phyloP scores from a whole-genome alignment of 2,113 vertebrate genomes.

The Takifugu bimaculatus region DNA sequence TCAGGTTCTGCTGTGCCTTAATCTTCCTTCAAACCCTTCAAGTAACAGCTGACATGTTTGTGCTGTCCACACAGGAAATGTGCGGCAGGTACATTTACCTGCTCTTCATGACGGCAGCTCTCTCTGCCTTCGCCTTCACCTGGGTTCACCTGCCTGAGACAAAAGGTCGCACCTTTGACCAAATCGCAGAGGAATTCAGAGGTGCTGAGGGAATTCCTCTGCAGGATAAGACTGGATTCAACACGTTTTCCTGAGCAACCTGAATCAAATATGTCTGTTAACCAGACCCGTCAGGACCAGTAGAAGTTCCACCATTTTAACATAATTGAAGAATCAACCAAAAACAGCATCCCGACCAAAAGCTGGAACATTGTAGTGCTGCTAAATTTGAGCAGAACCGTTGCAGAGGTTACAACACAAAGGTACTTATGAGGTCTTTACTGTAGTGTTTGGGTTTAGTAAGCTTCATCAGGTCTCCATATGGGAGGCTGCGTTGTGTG shows the following conservation, averaged over 20 bases:
- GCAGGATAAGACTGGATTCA: conserved; percentile 67
- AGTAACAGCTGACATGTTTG: background rate
- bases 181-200: conserved; percentile 76
- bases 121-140: conserved; percentile 67
- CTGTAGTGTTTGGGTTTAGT: no score
- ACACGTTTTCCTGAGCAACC: conserved; percentile 69
- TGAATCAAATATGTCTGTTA: conserved; percentile 1
- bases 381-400: no score
- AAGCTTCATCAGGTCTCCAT: no score
- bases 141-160: conserved; percentile 75
- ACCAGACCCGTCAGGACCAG: no score
- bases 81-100: conserved; percentile 74
- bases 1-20: background rate
- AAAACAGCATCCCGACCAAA: no score
- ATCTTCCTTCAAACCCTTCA: background rate
- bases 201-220: conserved; percentile 69
- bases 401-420: no score
- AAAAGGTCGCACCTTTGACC: conserved; percentile 75
- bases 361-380: no score
- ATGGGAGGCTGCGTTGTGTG: no score
- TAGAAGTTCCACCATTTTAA: no score
- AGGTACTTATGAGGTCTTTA: no score
- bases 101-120: conserved; percentile 68
- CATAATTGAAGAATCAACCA: no score
- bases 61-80: conserved; percentile 58